A percentile compares a stretch with the other conserved stretches of the same genome.
Conservation (phyloP, 2,888 invertebrate genomes). For the Synanthedon vespiformis region DNA sequence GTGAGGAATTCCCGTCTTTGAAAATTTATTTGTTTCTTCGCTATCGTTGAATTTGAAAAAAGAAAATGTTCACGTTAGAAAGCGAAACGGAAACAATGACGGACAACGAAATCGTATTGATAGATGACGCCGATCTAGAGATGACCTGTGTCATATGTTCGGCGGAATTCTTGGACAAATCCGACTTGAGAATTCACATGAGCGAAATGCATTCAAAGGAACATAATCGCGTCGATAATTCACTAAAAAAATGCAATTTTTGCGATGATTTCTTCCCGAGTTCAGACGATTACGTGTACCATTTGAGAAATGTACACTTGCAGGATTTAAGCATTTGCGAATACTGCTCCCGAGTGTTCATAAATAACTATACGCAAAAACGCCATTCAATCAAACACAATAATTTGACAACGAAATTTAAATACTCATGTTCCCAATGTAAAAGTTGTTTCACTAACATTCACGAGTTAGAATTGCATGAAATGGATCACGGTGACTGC, state of each 20-base stretch:
- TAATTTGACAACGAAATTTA: conserved; percentile 3
- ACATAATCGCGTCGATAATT: no score
- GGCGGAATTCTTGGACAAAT: conserved; percentile 46
- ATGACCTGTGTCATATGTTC: conserved; percentile 32
- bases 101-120: no score
- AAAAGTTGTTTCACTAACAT: conserved; percentile 12
- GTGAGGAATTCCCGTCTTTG: no score
- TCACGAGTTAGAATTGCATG: conserved; percentile 25
- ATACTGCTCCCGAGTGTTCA: conserved; percentile 32
- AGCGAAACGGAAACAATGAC: no score
- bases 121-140: conserved; percentile 10
- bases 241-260: conserved; percentile 22
- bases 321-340: conserved; percentile 22
- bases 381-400: conserved; percentile 33
- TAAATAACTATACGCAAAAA: conserved; percentile 8
- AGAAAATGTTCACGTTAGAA: no score
- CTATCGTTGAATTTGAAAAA: no score
- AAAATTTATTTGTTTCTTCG: no score
- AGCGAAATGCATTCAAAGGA: conserved; percentile 27
- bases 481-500: conserved; percentile 14
- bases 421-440: conserved; percentile 37
- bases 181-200: conserved; percentile 36
- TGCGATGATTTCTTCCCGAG: conserved; percentile 23
- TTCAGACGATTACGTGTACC: conserved; percentile 26
- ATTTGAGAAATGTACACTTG: conserved; percentile 35